Conservation (phyloP, 2,888 invertebrate species). For the Fragum sueziense region DNA sequence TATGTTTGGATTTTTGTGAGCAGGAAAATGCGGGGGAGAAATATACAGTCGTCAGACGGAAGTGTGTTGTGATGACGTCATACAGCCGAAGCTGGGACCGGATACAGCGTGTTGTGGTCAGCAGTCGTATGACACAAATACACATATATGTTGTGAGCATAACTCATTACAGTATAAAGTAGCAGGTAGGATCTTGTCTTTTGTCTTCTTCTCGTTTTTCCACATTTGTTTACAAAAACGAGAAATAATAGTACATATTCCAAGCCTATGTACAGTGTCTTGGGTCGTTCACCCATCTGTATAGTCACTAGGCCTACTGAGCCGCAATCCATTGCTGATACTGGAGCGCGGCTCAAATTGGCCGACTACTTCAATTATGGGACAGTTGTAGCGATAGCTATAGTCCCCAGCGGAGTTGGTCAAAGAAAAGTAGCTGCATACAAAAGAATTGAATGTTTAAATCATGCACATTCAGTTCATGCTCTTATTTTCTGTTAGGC, state of each 20-base stretch:
- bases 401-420: too few relatives aligned
- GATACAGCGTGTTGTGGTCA: slow-evolving; percentile 22
- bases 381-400: too few relatives aligned
- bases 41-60: background rate
- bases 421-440: too few relatives aligned
- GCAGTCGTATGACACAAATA: background rate
- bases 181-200: slow-evolving; percentile 2
- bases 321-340: background rate
- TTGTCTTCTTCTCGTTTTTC: too few relatives aligned
- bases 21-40: background rate
- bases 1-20: too few relatives aligned
- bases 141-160: slow-evolving; percentile 18
- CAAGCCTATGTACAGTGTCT: background rate
- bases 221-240: too few relatives aligned
- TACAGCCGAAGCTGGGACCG: slow-evolving; percentile 8
- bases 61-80: slow-evolving; percentile 19
- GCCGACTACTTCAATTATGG: too few relatives aligned
- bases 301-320: background rate
- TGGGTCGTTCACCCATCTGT: background rate
- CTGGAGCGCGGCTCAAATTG: too few relatives aligned
- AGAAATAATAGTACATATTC: background rate
- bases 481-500: background rate
- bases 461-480: too few relatives aligned
- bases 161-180: slow-evolving; percentile 12
- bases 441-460: too few relatives aligned